Conservation (phyloP, 2,888 invertebrate species). For the Rhopalosiphum nymphaeae region DNA sequence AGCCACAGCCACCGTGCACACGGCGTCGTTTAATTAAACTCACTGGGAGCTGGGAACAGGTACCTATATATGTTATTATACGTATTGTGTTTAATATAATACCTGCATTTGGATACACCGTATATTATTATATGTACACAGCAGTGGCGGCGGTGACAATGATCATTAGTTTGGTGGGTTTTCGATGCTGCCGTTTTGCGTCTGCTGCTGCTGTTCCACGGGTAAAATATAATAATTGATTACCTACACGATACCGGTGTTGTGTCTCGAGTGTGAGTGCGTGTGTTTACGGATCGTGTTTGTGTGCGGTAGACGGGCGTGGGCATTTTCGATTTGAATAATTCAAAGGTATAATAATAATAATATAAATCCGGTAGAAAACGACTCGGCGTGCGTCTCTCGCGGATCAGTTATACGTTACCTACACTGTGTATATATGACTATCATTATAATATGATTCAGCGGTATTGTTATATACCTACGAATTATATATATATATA, state of each 20-base stretch:
- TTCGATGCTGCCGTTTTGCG: slow-evolving; percentile 47
- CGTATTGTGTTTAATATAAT: not conserved
- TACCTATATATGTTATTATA: not conserved
- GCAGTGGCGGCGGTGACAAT: not conserved
- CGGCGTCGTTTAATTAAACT: slow-evolving; percentile 60
- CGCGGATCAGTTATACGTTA: not conserved
- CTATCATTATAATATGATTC: not conserved
- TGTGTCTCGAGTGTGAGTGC: not conserved
- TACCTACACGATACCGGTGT: slow-evolving; percentile 27
- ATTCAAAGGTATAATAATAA: slow-evolving; percentile 46
- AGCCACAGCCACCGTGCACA: slow-evolving; percentile 46
- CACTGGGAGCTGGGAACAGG: not conserved
- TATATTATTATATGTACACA: not conserved
- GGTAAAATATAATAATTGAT: slow-evolving; percentile 55
- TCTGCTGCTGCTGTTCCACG: slow-evolving; percentile 3
- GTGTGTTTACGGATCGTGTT: not conserved
- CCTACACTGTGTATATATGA: not conserved
- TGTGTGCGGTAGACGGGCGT: slow-evolving; percentile 41
- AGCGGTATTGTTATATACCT: not conserved
- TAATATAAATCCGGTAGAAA: slow-evolving; percentile 43
- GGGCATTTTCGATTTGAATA: slow-evolving; percentile 63
- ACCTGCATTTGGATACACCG: not conserved
- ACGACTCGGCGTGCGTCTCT: slow-evolving; percentile 7
- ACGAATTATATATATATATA: not conserved
- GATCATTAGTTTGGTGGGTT: slow-evolving; percentile 60